phyloP scores from a whole-genome alignment of 2,797 vertebrate genomes.

The Phaenicophaeus curvirostris region DNA sequence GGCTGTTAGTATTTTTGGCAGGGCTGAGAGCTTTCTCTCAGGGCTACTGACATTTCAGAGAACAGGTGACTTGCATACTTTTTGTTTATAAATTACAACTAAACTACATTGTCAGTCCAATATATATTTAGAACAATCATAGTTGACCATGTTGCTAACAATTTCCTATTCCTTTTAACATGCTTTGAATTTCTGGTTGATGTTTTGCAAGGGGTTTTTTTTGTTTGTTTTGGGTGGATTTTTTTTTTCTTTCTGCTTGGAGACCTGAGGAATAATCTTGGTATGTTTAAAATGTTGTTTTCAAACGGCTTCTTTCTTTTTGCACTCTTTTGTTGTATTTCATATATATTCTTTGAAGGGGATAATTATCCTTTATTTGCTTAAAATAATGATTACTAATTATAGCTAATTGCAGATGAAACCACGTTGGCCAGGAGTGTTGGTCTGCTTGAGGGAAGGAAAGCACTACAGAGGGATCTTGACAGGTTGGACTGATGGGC shows the following conservation, averaged over 20 bases:
- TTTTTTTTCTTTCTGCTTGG: neutral
- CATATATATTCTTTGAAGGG: neutral
- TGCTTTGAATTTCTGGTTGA: neutral
- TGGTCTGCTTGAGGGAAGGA: too few relatives aligned
- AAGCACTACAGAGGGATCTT: too few relatives aligned
- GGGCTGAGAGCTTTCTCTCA: neutral
- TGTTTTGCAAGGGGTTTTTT: neutral
- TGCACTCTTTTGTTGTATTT: neutral
- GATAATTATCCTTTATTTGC: neutral
- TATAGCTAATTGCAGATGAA: neutral
- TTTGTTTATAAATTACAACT: slow-evolving; percentile 44
- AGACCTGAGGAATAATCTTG: neutral
- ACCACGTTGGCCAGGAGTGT: too few relatives aligned
- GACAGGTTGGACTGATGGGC: too few relatives aligned
- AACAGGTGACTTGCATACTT: slow-evolving; percentile 49
- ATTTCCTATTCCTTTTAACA: neutral
- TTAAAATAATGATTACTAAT: neutral
- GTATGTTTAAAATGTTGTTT: neutral
- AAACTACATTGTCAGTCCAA: slow-evolving; percentile 13
- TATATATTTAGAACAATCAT: neutral
- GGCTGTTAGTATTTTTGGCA: slow-evolving; percentile 47
- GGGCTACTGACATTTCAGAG: slow-evolving; percentile 40
- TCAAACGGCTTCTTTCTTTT: neutral
- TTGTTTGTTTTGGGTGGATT: neutral
- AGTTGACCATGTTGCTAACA: neutral